A percentile compares a stretch with the other conserved stretches of the same genome.
phyloP scores from a whole-genome alignment of 2,888 invertebrate species.

The Cartodere bifasciata region DNA sequence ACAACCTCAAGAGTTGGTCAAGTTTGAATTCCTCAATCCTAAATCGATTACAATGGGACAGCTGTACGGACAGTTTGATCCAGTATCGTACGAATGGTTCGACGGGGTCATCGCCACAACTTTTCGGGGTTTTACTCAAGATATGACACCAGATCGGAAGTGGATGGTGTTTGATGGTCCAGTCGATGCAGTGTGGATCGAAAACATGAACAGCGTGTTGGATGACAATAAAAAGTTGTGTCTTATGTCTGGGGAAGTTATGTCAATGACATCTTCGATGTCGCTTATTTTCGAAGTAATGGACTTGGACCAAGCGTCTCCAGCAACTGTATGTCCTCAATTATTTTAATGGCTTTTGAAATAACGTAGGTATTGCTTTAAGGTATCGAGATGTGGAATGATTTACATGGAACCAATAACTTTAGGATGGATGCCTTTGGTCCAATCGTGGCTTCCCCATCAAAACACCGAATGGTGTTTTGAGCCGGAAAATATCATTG shows the following conservation, averaged over 20 bases:
- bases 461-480: constrained; percentile 56
- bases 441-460: constrained; percentile 66
- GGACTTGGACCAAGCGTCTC: constrained; percentile 74
- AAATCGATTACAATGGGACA: constrained; percentile 89
- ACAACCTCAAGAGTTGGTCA: constrained; percentile 46
- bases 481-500: constrained; percentile 46
- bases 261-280: constrained; percentile 69
- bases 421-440: constrained; percentile 71
- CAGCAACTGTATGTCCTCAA: constrained; percentile 54
- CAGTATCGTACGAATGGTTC: constrained; percentile 77
- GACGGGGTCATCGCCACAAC: constrained; percentile 76
- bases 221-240: constrained; percentile 84
- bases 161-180: constrained; percentile 92
- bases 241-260: constrained; percentile 76
- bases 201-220: constrained; percentile 80
- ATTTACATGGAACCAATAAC: constrained; percentile 78
- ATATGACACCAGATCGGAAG: constrained; percentile 63
- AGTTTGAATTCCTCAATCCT: constrained; percentile 76
- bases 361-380: constrained; percentile 9
- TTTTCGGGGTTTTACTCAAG: constrained; percentile 63
- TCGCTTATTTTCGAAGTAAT: constrained; percentile 82
- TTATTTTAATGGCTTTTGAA: too few species aligned
- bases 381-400: constrained; percentile 72
- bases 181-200: constrained; percentile 82
- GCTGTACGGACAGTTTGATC: constrained; percentile 84